phyloP scores from a whole-genome alignment of 2,888 invertebrate genomes.

The Epinotia bilunana region DNA sequence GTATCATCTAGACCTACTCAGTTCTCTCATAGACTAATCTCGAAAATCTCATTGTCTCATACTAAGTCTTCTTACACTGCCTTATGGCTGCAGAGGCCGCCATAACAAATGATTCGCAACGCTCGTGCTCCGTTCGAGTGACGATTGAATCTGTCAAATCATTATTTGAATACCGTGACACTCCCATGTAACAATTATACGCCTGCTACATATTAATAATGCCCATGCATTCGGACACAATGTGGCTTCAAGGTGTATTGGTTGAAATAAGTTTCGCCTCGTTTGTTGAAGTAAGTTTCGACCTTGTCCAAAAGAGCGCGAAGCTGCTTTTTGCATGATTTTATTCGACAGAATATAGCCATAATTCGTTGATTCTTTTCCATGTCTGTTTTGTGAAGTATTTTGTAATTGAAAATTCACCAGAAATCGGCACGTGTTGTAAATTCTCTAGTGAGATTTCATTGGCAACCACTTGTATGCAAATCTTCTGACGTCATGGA shows the following conservation, averaged over 20 bases:
- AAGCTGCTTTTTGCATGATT: background rate
- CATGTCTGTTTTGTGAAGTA: background rate
- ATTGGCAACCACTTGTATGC: background rate
- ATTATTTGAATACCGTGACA: slow-evolving; percentile 39
- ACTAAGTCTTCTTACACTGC: background rate
- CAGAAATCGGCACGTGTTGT: slow-evolving; percentile 14
- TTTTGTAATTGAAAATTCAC: slow-evolving; percentile 16
- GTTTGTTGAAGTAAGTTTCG: background rate
- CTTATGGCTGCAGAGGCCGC: background rate
- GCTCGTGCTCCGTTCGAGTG: slow-evolving; percentile 5
- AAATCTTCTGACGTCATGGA: slow-evolving; percentile 16
- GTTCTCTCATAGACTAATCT: no score
- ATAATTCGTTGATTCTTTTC: background rate
- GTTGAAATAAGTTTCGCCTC: background rate
- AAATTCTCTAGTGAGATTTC: slow-evolving; percentile 9
- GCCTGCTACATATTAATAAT: slow-evolving; percentile 40
- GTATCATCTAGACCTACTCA: no score
- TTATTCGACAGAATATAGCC: background rate
- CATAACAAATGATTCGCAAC: slow-evolving; percentile 37
- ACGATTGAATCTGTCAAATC: slow-evolving; percentile 41
- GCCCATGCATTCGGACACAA: slow-evolving; percentile 31
- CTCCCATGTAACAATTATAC: slow-evolving; percentile 38
- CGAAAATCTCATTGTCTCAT: no score
- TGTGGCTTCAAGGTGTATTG: slow-evolving; percentile 22
- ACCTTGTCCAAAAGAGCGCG: background rate